Evolutionary conservation across 1,140 invertebrate genomes (phyloP).

Genomic region (Gonioctena quinquepunctata): DNA sequence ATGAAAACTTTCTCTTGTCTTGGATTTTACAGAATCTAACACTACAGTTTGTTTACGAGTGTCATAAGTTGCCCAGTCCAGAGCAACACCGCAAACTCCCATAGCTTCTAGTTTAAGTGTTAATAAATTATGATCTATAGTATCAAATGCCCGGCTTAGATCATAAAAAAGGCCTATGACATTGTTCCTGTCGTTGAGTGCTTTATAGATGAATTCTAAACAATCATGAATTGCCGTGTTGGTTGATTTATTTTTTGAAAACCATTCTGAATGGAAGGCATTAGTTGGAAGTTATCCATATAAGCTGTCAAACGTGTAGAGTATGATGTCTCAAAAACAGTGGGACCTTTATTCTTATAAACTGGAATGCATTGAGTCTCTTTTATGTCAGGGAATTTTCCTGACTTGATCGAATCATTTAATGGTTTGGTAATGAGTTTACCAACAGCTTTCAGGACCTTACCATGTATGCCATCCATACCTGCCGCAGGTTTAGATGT

Average conservation of each 20-base stretch:
- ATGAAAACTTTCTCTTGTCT: background rate
- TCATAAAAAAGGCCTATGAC: background rate
- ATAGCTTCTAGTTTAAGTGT: background rate
- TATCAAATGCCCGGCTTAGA: constrained; percentile 4
- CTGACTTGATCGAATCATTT: background rate
- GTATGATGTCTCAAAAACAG: background rate
- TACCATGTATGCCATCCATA: constrained; percentile 1
- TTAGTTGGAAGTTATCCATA: background rate
- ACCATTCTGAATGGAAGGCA: background rate
- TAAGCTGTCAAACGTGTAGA: constrained; percentile 4
- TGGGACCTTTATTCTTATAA: background rate
- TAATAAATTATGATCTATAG: constrained; percentile 3
- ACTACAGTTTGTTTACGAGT: background rate
- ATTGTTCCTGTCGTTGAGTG: background rate
- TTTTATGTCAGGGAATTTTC: background rate
- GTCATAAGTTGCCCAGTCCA: background rate
- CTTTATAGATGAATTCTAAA: no score
- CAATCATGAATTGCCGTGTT: no score
- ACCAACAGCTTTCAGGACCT: background rate
- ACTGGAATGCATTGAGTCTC: constrained; percentile 1
- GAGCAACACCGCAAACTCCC: constrained; percentile 1
- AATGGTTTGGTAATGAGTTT: background rate
- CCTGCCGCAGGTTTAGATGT: background rate
- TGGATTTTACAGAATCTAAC: constrained; percentile 3
- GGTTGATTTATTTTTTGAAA: no score